phyloP scores from a whole-genome alignment of 2,113 vertebrate genomes.

The Malurus cyaneus region DNA sequence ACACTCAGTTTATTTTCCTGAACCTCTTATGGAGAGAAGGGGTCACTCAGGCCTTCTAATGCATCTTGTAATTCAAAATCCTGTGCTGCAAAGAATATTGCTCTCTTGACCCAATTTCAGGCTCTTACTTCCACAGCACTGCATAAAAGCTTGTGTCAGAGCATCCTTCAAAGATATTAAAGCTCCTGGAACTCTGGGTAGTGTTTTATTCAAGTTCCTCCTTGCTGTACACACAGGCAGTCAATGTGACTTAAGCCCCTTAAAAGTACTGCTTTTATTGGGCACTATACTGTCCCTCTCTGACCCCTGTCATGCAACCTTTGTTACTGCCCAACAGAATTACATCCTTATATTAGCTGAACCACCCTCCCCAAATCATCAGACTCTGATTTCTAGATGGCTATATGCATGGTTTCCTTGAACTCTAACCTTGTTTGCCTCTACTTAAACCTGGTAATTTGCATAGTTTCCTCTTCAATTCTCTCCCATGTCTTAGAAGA shows the following conservation, averaged over 20 bases:
- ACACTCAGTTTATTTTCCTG: not conserved
- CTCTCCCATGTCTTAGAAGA: not conserved
- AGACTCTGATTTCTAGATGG: not conserved
- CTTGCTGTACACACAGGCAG: not conserved
- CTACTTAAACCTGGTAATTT: not conserved
- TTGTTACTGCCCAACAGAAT: not conserved
- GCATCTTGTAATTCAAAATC: not conserved
- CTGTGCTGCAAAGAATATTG: not conserved
- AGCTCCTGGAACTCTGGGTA: not conserved
- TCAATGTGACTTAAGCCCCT: not conserved
- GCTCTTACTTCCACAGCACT: not conserved
- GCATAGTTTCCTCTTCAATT: not conserved
- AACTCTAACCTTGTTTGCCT: not conserved
- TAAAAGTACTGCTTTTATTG: not conserved
- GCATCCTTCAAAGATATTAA: not conserved
- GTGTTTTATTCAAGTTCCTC: not conserved
- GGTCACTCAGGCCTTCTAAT: not conserved
- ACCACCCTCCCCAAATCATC: not conserved
- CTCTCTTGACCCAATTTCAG: not conserved
- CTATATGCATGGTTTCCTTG: not conserved
- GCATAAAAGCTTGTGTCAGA: not conserved
- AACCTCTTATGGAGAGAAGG: not conserved
- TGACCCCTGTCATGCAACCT: not conserved
- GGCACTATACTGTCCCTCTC: not conserved
- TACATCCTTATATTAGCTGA: not conserved